Conservation (phyloP, 2,113 vertebrate genomes). For the Tauraco erythrolophus region DNA sequence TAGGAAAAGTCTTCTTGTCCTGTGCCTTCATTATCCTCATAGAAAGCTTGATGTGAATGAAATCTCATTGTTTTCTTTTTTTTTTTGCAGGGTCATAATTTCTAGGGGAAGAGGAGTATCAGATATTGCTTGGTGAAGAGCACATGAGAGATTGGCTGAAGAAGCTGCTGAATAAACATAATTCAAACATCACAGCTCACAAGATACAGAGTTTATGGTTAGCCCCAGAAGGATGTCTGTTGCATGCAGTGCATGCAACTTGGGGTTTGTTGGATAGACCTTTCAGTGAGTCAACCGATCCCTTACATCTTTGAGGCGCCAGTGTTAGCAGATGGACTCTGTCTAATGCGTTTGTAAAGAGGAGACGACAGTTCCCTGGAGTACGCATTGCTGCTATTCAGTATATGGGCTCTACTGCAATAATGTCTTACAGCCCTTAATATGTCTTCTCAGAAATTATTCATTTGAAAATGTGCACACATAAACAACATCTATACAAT, state of each 20-base stretch:
- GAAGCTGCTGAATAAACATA: neutral
- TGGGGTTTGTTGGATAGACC: neutral
- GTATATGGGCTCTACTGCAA: neutral
- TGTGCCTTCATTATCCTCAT: neutral
- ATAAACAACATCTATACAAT: neutral
- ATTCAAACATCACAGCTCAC: neutral
- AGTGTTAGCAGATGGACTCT: conserved; percentile 17
- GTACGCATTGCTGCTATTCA: neutral
- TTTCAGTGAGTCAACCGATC: conserved; percentile 13
- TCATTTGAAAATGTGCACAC: neutral
- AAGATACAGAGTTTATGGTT: neutral
- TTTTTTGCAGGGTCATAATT: neutral
- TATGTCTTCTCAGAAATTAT: neutral
- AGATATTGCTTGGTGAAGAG: neutral
- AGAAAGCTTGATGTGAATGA: neutral
- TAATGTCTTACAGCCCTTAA: neutral
- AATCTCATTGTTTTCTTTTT: neutral
- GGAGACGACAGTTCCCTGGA: conserved; percentile 28
- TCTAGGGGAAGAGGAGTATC: neutral
- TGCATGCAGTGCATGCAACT: neutral
- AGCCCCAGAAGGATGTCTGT: neutral
- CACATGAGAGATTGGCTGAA: neutral
- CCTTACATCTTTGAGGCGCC: conserved; percentile 3
- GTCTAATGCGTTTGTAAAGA: conserved; percentile 4
- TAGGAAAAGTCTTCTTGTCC: neutral